Conservation (phyloP, 2,797 vertebrate genomes). For the Tarsius wallacei region DNA sequence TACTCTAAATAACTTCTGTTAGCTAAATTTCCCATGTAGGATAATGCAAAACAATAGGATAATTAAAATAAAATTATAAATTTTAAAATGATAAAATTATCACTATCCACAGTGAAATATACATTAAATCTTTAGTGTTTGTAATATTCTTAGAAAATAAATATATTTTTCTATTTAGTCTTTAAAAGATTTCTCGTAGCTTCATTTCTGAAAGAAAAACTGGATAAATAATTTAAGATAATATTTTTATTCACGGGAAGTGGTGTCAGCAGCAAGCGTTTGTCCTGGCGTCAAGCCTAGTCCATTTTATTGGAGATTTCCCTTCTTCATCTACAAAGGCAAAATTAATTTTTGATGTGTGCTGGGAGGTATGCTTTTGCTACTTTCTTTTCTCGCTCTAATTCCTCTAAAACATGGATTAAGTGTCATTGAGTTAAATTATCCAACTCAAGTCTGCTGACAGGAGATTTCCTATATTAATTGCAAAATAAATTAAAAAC, state of each 20-base stretch:
- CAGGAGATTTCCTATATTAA: constrained; percentile 68
- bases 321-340: constrained; percentile 55
- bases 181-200: not conserved
- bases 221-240: not conserved
- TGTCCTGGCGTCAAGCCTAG: not conserved
- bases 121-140: not conserved
- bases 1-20: not conserved
- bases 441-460: constrained; percentile 65
- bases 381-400: not conserved
- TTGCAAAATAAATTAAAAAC: constrained; percentile 37
- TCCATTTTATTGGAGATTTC: not conserved
- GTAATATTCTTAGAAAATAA: not conserved
- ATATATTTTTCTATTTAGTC: not conserved
- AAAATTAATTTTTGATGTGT: constrained; percentile 63
- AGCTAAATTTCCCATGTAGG: not conserved
- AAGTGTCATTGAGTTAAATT: constrained; percentile 75
- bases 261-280: not conserved
- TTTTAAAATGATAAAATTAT: not conserved
- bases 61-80: not conserved
- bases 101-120: not conserved
- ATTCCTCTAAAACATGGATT: constrained; percentile 72
- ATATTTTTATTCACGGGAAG: constrained; percentile 22
- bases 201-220: constrained; percentile 34
- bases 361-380: not conserved
- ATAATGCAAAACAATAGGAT: not conserved